A percentile compares a stretch with the other conserved stretches of the same genome.
phyloP scores from a whole-genome alignment of 2,113 vertebrate species.

The Antechinus flavipes region DNA sequence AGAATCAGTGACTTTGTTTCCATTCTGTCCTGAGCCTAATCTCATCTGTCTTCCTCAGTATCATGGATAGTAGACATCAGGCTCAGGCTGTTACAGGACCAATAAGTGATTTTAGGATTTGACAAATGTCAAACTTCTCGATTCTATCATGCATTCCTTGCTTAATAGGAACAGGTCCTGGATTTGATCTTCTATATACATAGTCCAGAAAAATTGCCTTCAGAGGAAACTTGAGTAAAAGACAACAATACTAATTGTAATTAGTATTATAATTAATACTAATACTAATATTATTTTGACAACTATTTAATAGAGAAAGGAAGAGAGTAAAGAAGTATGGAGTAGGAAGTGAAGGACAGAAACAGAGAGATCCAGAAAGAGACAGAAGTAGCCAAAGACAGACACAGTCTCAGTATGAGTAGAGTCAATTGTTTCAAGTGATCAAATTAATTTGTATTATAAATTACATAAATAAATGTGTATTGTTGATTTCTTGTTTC shows the following conservation, averaged over 20 bases:
- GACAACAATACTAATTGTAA: background rate
- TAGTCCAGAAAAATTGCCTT: background rate
- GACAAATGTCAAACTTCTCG: constrained; percentile 14
- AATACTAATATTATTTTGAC: background rate
- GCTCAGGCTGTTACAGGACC: background rate
- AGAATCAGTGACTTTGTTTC: background rate
- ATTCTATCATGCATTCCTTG: background rate
- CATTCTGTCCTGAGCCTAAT: background rate
- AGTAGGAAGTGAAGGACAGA: too few species aligned
- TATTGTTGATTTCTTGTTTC: too few species aligned
- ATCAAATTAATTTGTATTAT: too few species aligned
- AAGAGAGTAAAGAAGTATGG: too few species aligned
- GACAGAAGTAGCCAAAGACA: too few species aligned
- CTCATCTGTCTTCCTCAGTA: constrained; percentile 4
- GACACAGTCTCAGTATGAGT: too few species aligned
- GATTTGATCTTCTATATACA: constrained; percentile 38
- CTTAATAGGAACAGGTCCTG: constrained; percentile 28
- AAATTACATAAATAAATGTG: too few species aligned
- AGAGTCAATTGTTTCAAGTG: too few species aligned
- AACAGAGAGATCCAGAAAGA: too few species aligned
- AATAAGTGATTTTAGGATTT: background rate
- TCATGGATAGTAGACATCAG: background rate
- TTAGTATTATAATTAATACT: background rate
- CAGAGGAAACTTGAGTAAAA: constrained; percentile 5
- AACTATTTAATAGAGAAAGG: background rate